Percentiles rank a stretch among this genome's conserved stretches.
Evolutionary conservation across 2,113 vertebrate genomes (phyloP).

Genomic region (Platysteira castanea): DNA sequence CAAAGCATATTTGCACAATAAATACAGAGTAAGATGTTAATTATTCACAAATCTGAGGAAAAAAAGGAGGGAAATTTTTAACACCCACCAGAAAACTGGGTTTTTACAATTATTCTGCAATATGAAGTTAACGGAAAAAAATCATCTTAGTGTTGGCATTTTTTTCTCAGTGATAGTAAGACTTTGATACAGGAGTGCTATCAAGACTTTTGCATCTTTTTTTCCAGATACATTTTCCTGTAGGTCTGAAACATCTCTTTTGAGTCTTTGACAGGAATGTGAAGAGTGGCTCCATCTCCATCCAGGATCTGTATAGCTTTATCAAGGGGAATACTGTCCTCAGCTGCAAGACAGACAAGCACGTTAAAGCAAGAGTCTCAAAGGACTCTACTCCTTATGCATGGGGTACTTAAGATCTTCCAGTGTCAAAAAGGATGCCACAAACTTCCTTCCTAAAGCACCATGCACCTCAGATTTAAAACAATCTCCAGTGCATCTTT

Average conservation of each 20-base stretch:
- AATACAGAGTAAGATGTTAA: neutral
- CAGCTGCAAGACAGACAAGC: slow-evolving; percentile 48
- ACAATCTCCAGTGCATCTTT: neutral
- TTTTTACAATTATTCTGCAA: neutral
- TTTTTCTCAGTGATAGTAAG: neutral
- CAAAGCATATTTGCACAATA: neutral
- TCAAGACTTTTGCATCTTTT: slow-evolving; percentile 68
- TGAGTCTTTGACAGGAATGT: slow-evolving; percentile 61
- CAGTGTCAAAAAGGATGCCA: neutral
- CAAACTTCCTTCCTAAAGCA: neutral
- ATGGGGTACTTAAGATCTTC: neutral
- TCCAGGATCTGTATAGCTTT: slow-evolving; percentile 61
- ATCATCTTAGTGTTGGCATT: neutral
- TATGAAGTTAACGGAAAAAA: neutral
- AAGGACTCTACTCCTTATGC: neutral
- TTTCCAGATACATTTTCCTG: slow-evolving; percentile 73
- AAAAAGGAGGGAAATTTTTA: neutral
- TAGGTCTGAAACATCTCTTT: slow-evolving; percentile 71
- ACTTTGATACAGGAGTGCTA: slow-evolving; percentile 1
- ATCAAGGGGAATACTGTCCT: slow-evolving; percentile 54
- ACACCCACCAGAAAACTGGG: neutral
- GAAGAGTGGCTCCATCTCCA: slow-evolving; percentile 41
- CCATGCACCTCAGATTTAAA: neutral
- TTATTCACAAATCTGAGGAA: neutral
- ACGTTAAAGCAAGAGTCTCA: neutral